These are phyloP conservation scores for Chrysolina haemoptera DNA, from an alignment of 2,888 invertebrate genomes.

Conservation along the genomic window DNA sequence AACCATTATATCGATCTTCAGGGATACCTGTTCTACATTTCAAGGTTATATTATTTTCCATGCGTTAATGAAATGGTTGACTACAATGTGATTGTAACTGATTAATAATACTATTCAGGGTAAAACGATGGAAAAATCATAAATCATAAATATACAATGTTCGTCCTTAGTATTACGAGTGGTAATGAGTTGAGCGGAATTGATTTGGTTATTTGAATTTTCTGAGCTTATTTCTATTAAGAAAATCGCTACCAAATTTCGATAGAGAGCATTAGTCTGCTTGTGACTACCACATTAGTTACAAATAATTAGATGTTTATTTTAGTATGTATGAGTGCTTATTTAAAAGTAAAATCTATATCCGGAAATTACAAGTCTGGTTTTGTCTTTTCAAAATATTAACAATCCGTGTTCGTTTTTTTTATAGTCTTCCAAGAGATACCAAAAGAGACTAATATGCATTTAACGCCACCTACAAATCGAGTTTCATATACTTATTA, in stretches of 20 bases:
- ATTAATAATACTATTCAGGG: slow-evolving; percentile 11
- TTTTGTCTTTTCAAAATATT: too few species aligned
- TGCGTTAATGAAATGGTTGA: not conserved
- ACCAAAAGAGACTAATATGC: not conserved
- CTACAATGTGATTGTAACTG: not conserved
- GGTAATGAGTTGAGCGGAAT: not conserved
- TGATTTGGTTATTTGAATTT: not conserved
- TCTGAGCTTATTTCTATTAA: not conserved
- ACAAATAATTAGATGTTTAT: not conserved
- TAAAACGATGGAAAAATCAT: slow-evolving; percentile 6
- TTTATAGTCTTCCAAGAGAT: not conserved
- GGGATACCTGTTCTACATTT: too few species aligned
- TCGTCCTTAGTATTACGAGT: not conserved
- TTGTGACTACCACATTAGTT: not conserved
- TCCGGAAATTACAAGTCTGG: too few species aligned
- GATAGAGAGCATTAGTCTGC: slow-evolving; percentile 10
- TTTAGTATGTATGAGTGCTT: not conserved
- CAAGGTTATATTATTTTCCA: too few species aligned
- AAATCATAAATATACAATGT: not conserved
- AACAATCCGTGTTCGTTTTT: not conserved
- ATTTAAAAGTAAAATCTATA: not conserved
- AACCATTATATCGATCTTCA: not conserved
- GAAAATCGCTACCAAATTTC: not conserved
- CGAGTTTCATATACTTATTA: too few species aligned
- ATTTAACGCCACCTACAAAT: too few species aligned